These are phyloP conservation scores for Egretta garzetta DNA, from an alignment of 2,113 vertebrate genomes.

Conservation along the genomic window DNA sequence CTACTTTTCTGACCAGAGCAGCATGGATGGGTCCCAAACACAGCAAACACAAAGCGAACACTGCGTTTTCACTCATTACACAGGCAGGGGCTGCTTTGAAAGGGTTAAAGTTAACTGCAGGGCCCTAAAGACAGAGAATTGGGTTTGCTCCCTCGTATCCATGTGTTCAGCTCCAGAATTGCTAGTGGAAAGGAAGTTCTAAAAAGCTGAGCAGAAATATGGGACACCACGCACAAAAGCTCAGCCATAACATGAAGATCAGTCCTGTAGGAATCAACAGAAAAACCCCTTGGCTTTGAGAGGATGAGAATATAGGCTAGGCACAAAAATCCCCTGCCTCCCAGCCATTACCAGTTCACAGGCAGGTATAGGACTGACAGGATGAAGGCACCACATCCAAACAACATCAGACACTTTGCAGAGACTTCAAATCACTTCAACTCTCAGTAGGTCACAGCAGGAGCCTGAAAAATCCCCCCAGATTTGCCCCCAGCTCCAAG, in stretches of 20 bases:
- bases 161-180: background rate
- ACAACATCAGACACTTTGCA: background rate
- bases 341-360: background rate
- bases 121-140: background rate
- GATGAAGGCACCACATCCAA: background rate
- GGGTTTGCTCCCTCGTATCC: background rate
- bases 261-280: background rate
- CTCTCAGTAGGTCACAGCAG: background rate
- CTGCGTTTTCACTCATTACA: background rate
- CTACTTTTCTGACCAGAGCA: background rate
- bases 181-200: background rate
- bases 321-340: background rate
- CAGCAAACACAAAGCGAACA: background rate
- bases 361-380: background rate
- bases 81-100: background rate
- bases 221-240: background rate
- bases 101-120: background rate
- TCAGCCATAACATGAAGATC: background rate
- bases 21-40: background rate
- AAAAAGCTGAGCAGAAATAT: background rate
- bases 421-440: background rate
- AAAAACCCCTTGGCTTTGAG: background rate
- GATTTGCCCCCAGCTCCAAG: background rate
- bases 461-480: background rate
- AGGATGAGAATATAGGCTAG: background rate